Conservation (phyloP, 2,113 vertebrate genomes). For the Malurus elegans region DNA sequence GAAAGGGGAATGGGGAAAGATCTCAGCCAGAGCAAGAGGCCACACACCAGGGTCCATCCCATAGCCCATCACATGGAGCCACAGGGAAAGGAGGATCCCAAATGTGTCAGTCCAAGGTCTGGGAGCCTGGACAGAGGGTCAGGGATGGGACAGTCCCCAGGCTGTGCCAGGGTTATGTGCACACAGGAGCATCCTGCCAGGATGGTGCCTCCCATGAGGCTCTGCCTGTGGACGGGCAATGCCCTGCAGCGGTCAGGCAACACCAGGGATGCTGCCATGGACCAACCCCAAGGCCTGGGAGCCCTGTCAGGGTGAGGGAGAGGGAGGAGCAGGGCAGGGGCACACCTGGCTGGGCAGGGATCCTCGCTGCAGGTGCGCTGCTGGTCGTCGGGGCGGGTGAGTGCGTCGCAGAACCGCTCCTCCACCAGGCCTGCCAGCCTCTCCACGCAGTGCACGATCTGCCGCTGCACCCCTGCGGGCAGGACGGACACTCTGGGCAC, state of each 20-base stretch:
- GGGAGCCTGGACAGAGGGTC: fast-evolving
- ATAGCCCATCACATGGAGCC: fast-evolving
- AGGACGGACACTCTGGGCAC: background rate
- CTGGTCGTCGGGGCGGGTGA: conserved; percentile 79
- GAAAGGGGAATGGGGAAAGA: fast-evolving
- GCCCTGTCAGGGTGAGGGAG: fast-evolving
- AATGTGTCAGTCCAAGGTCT: background rate
- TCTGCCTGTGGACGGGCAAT: fast-evolving
- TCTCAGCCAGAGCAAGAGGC: background rate
- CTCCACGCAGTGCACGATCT: conserved; percentile 84
- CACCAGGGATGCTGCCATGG: fast-evolving
- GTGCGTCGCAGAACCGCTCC: conserved; percentile 80
- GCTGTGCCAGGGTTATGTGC: fast-evolving
- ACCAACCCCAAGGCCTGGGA: fast-evolving
- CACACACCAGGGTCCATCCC: fast-evolving
- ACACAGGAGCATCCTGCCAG: background rate
- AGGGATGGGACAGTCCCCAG: fast-evolving
- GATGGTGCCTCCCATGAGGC: fast-evolving
- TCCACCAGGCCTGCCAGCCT: conserved; percentile 81
- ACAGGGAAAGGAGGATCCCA: background rate
- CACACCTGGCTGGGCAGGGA: conserved; percentile 85
- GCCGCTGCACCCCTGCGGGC: conserved; percentile 83
- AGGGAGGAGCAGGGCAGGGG: background rate
- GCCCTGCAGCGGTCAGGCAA: fast-evolving
- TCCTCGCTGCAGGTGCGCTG: conserved; percentile 82